Evolutionary conservation across 2,797 vertebrate species (phyloP), one percentile per base, ranked within the genome.

Genomic region (Carcharodon carcharias): DNA sequence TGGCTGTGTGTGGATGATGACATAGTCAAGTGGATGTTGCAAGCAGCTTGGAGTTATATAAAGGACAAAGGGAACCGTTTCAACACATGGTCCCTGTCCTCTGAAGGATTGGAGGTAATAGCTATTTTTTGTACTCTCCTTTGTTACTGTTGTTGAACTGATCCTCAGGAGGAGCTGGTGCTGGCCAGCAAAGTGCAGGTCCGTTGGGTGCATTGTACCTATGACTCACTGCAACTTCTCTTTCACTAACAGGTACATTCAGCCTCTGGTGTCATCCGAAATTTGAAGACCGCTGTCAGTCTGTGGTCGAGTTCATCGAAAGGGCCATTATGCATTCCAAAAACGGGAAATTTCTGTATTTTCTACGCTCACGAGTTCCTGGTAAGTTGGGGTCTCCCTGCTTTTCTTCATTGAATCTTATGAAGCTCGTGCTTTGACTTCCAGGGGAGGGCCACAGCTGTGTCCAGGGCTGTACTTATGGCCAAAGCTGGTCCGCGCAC

Each of bases 281-380:
- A 97, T 99, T 99, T 96, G 99, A 99, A 97, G 99, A 99, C 96
- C 99, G 99, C 96, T 99, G 99, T 97, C 99, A 99, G 97, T 99
- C 99, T 0, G 99, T 99, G 98, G 99, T 99, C 97, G 99, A 99
- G 97, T 99, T 99, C 97, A 99, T 99, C 82, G 99, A 99, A 97
- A 98, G 99, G 69, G 99, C 99, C 61, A 99, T 99, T 97, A 99
- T 99, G 99, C 99, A 99, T 97, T 99, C 99, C 92, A 99, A 99
- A 97, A 99, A 99, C 0, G 99, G 99, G 87, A 99, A 99, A 97
- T 99, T 99, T 96, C 99, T 99, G 96, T 99, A 99, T 97, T 99
- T 99, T 97, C 98, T 99, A 96, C 98, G 99, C 71, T 99, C 99
- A 97, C 98, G 99, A 96, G 99, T 99, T 96, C 99, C 99, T 97